Percentiles rank a stretch among this genome's conserved stretches.
Evolutionary conservation across 2,113 vertebrate genomes (phyloP).

Genomic region (Mormyrus lacerda): DNA sequence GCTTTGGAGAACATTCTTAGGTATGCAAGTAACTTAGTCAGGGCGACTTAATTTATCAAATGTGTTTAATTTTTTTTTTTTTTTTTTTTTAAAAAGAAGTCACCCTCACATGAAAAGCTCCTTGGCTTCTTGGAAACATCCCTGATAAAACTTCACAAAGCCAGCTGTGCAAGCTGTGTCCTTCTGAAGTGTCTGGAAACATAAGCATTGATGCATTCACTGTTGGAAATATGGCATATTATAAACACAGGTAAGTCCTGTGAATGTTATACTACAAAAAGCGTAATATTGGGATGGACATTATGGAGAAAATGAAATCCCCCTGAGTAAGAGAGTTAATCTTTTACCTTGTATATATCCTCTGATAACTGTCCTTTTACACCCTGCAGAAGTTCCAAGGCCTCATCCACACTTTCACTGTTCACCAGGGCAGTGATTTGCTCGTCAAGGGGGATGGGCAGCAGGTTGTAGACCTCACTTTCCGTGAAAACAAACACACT

Average conservation of each 20-base stretch:
- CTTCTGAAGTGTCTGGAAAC: slow-evolving; percentile 46
- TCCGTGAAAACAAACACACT: slow-evolving; percentile 49
- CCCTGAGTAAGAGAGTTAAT: neutral
- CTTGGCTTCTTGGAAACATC: slow-evolving; percentile 47
- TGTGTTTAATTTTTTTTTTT: neutral
- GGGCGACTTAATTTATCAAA: neutral
- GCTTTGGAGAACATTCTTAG: neutral
- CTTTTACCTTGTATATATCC: slow-evolving; percentile 45
- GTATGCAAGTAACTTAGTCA: neutral
- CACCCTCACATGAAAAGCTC: slow-evolving; percentile 54
- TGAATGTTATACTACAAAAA: neutral
- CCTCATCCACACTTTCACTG: slow-evolving; percentile 44
- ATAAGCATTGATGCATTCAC: neutral
- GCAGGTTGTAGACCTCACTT: slow-evolving; percentile 45
- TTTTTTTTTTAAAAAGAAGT: neutral
- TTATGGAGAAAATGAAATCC: neutral
- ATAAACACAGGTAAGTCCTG: neutral
- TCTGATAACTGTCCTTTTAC: slow-evolving; percentile 36
- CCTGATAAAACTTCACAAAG: slow-evolving; percentile 53
- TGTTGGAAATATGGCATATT: neutral
- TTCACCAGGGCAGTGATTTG: slow-evolving; percentile 49
- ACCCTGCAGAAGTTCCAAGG: slow-evolving; percentile 43
- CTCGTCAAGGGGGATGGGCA: slow-evolving; percentile 39
- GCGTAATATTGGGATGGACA: neutral
- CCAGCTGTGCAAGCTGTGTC: slow-evolving; percentile 44